Conservation (phyloP, 2,113 vertebrate genomes). For the Perccottus glenii region DNA sequence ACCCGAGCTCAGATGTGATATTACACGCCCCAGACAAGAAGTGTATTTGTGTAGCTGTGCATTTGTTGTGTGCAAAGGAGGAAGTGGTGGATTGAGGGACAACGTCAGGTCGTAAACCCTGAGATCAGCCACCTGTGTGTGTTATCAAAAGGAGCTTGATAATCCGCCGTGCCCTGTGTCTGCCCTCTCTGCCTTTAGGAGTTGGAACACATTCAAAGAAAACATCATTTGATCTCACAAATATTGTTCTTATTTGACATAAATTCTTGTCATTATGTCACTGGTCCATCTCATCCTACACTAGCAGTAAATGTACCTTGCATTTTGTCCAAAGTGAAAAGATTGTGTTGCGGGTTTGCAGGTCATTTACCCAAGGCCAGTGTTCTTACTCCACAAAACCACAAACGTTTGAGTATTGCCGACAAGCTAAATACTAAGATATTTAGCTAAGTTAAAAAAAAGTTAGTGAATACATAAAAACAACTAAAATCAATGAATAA, state of each 20-base stretch:
- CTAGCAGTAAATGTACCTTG: too few relatives aligned
- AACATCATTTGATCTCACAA: constrained; percentile 48
- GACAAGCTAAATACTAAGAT: too few relatives aligned
- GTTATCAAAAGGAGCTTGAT: constrained; percentile 64
- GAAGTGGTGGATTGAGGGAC: constrained; percentile 57
- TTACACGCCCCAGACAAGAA: constrained; percentile 40
- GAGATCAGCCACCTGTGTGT: constrained; percentile 76
- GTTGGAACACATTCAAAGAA: neutral
- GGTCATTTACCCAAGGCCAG: too few relatives aligned
- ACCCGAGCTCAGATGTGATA: constrained; percentile 47
- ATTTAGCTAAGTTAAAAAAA: too few relatives aligned
- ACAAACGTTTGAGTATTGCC: too few relatives aligned
- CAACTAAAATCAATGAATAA: too few relatives aligned
- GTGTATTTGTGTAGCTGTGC: constrained; percentile 56
- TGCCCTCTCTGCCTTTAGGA: constrained; percentile 43
- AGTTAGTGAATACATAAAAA: too few relatives aligned
- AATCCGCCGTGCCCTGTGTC: constrained; percentile 59
- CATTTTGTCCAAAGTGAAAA: too few relatives aligned
- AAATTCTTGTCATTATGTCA: too few relatives aligned
- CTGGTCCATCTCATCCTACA: too few relatives aligned
- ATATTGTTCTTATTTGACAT: constrained; percentile 15
- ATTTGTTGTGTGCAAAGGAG: constrained; percentile 37
- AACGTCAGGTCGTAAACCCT: constrained; percentile 57
- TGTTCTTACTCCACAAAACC: too few relatives aligned
- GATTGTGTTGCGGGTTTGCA: too few relatives aligned